These are phyloP conservation scores for Novumbra hubbsi DNA, from an alignment of 2,797 vertebrate genomes.

Conservation along the genomic window DNA sequence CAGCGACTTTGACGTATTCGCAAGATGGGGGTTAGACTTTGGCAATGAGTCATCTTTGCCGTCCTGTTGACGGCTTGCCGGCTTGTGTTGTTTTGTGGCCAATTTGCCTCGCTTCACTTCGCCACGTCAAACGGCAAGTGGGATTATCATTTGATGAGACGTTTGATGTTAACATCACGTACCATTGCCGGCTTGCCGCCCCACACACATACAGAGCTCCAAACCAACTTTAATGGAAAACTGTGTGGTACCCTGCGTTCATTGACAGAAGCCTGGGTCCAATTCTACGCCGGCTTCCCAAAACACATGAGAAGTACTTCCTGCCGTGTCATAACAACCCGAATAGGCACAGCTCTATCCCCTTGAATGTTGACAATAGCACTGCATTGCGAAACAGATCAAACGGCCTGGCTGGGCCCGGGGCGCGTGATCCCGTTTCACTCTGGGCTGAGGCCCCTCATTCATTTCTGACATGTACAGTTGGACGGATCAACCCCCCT, in stretches of 20 bases:
- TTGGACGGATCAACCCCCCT: constrained; percentile 68
- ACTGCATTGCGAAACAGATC: constrained; percentile 65
- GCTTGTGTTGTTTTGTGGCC: constrained; percentile 48
- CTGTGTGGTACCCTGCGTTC: constrained; percentile 62
- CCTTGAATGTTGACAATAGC: constrained; percentile 48
- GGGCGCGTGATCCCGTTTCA: constrained; percentile 70
- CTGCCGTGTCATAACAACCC: constrained; percentile 62
- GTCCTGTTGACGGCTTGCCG: constrained; percentile 25
- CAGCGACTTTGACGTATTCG: constrained; percentile 53
- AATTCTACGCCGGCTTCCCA: constrained; percentile 43
- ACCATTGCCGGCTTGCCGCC: constrained; percentile 49
- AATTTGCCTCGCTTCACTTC: constrained; percentile 41
- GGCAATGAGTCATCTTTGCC: not conserved
- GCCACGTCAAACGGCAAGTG: constrained; percentile 55
- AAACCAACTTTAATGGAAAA: constrained; percentile 65
- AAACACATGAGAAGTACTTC: constrained; percentile 58
- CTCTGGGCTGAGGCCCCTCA: constrained; percentile 76
- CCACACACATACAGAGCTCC: constrained; percentile 55
- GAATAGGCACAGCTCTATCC: constrained; percentile 61
- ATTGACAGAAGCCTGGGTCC: constrained; percentile 39
- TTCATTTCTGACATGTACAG: constrained; percentile 83
- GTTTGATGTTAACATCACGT: constrained; percentile 45
- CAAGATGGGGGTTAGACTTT: constrained; percentile 26
- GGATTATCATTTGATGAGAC: constrained; percentile 38
- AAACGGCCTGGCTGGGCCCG: constrained; percentile 63